These are phyloP conservation scores for Archegozetes longisetosus DNA, from an alignment of 1,140 invertebrate species.

Conservation along the genomic window DNA sequence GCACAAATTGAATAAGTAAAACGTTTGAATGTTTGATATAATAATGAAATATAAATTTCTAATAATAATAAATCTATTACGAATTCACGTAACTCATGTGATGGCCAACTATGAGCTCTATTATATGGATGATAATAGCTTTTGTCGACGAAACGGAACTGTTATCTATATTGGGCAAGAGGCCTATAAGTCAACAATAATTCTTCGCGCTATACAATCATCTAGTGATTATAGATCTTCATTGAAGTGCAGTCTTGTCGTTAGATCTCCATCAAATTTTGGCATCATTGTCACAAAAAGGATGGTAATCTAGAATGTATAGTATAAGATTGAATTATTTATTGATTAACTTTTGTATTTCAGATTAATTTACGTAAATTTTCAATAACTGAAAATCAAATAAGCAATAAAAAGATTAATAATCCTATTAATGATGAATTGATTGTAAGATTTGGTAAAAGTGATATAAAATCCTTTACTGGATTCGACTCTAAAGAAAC, in stretches of 20 bases:
- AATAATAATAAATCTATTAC: no score
- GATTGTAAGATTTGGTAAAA: neutral
- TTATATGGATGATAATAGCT: neutral
- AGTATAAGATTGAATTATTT: no score
- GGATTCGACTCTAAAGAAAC: neutral
- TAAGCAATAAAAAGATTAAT: no score
- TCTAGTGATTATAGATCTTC: neutral
- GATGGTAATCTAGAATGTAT: no score
- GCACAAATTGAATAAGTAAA: no score
- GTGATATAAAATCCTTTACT: neutral
- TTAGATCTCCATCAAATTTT: neutral
- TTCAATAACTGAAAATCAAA: neutral
- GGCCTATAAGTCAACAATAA: neutral
- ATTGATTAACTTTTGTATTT: no score
- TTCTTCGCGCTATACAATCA: neutral
- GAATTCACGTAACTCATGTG: no score
- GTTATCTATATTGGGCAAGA: neutral
- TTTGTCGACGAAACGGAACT: neutral
- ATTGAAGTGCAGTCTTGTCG: neutral
- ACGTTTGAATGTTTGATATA: no score
- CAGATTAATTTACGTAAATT: neutral
- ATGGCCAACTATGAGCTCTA: neutral
- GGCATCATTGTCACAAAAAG: neutral
- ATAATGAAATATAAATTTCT: no score
- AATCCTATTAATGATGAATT: neutral